Conservation (phyloP, 2,113 vertebrate genomes). For the Thunnus maccoyii region DNA sequence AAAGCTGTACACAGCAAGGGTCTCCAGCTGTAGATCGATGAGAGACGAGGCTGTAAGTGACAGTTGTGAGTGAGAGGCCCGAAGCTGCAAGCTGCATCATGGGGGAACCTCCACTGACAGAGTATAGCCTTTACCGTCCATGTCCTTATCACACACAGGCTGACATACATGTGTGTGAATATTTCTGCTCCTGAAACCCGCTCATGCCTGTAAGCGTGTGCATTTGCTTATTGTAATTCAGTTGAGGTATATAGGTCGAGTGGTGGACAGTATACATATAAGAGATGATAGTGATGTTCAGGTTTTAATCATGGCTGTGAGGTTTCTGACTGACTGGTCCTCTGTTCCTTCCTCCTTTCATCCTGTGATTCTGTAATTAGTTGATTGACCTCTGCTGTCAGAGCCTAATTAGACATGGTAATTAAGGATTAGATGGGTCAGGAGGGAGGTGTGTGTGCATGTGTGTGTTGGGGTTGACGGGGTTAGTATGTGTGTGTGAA, state of each 20-base stretch:
- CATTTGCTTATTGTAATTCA: background rate
- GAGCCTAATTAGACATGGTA: constrained; percentile 82
- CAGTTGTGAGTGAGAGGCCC: constrained; percentile 62
- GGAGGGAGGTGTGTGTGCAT: constrained; percentile 51
- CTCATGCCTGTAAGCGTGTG: background rate
- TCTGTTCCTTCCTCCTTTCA: constrained; percentile 69
- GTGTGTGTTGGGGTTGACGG: constrained; percentile 17
- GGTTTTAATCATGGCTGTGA: constrained; percentile 59
- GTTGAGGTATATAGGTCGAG: background rate
- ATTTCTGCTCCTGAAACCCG: background rate
- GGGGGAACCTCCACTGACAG: constrained; percentile 55
- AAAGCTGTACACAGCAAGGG: constrained; percentile 4
- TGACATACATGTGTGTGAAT: constrained; percentile 4
- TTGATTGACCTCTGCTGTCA: constrained; percentile 84
- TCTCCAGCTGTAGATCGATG: constrained; percentile 69
- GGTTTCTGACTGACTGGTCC: constrained; percentile 65
- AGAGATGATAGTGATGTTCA: constrained; percentile 32
- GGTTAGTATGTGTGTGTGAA: constrained; percentile 52
- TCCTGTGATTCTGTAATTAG: constrained; percentile 81
- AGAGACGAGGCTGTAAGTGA: constrained; percentile 56
- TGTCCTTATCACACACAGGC: constrained; percentile 21
- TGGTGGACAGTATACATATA: background rate
- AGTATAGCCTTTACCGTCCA: constrained; percentile 35
- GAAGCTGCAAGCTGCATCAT: constrained; percentile 46
- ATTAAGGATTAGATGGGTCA: constrained; percentile 81